Percentiles rank a stretch among this genome's conserved stretches.
Conservation (phyloP, 37 sponge, comb jelly and placozoan genomes). For the Dysidea cf. avara region DNA sequence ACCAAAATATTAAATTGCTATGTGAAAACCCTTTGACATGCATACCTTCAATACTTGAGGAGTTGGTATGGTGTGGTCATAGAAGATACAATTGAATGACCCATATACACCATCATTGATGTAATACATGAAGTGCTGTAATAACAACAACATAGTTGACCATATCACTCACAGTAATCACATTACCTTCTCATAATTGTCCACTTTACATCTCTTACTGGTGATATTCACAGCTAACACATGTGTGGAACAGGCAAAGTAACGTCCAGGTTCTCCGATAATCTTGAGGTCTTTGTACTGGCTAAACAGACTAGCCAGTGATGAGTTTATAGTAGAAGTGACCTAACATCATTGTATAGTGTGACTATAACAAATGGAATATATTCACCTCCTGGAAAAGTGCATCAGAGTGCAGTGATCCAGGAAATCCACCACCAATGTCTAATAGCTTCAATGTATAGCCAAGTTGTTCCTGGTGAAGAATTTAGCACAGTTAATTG, state of each 20-base stretch:
- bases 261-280: too few relatives aligned
- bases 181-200: not conserved
- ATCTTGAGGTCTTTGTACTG: too few relatives aligned
- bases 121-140: constrained; percentile 77
- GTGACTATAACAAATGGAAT: too few relatives aligned
- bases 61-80: constrained; percentile 35
- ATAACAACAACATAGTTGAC: too few relatives aligned
- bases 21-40: too few relatives aligned
- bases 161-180: too few relatives aligned
- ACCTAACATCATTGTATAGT: too few relatives aligned
- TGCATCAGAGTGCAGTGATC: constrained; percentile 16
- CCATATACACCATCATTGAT: too few relatives aligned
- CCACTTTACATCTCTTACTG: constrained; percentile 35
- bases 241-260: constrained; percentile 53
- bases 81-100: constrained; percentile 36
- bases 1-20: too few relatives aligned
- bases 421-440: constrained; percentile 94
- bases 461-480: constrained; percentile 35
- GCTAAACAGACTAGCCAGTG: too few relatives aligned
- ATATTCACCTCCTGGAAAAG: constrained; percentile 31
- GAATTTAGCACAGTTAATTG: too few relatives aligned
- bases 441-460: constrained; percentile 73
- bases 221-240: constrained; percentile 69
- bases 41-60: constrained; percentile 31
- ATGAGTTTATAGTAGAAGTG: too few relatives aligned